Base-by-base conservation (phyloP, 1,140 invertebrate species). In the Polypedilum pembai region DNA sequence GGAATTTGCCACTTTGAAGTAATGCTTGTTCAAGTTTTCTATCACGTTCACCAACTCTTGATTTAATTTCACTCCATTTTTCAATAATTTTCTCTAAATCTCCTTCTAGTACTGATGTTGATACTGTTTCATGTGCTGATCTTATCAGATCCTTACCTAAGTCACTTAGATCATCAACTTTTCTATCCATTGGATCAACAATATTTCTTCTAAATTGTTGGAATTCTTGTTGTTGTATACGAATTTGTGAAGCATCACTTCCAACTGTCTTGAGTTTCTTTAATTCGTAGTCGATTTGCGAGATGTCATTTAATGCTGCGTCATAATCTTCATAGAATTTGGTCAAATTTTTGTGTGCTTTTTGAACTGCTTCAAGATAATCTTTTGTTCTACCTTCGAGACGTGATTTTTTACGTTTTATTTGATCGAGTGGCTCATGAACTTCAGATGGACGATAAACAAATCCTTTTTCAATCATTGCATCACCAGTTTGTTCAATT, bases 1-100 rank as follows among this genome's bases (percentile, higher is more conserved):
- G 92, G 87, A 98, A 98, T 82, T 98, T 96, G 45, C 96, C 97
- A 21, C 94, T 95, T 78, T 98, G 94, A 3, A 98, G 83, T 8
- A 98, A 84, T 1, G 93, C 96, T 41, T 93, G 91, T 83, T 98
- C 96, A 8, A 98, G 82, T 75, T 89, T 90, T 76, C 94, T 87
- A 79, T 97, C 94, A 33, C 95, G 87, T 78, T 98, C 95, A 79
- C 94, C 93, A 80, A 94, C 86, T 82, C 91, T 92, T 77, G 95
- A 92, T 84, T 96, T 96, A 17, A 98, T 84, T 75, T 91, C 88
- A 79, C 96, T 95, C 95, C 95, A 98, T 73, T 88, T 89, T 63
- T 95, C 93, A 79, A 95, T 95, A 84, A 98, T 88, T 80, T 88
- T 92, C 79, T 98, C 95, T 18, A 98, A 80, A 80, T 97, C 94